A percentile compares a stretch with the other conserved stretches of the same genome.
phyloP scores from a whole-genome alignment of 2,888 invertebrate genomes.

The Matsumyia berberina region DNA sequence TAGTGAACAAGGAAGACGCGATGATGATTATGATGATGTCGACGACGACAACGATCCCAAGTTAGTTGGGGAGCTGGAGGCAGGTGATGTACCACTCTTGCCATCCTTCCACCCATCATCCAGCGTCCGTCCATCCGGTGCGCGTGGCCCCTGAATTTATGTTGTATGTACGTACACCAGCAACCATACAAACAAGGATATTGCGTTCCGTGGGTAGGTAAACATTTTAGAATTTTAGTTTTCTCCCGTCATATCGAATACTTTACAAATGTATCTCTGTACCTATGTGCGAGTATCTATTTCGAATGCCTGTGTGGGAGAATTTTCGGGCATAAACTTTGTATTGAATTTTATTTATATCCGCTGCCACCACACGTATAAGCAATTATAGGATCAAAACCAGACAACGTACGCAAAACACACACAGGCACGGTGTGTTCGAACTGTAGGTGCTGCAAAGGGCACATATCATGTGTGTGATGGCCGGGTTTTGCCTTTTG shows the following conservation, averaged over 20 bases:
- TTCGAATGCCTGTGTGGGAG: slow-evolving; percentile 48
- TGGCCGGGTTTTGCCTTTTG: slow-evolving; percentile 66
- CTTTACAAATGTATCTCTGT: slow-evolving; percentile 52
- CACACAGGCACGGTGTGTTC: slow-evolving; percentile 18
- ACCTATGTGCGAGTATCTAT: slow-evolving; percentile 52
- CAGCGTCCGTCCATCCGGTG: slow-evolving; percentile 24
- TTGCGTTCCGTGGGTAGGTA: slow-evolving; percentile 69
- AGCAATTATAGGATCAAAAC: slow-evolving; percentile 69
- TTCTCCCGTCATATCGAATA: slow-evolving; percentile 66
- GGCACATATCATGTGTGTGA: slow-evolving; percentile 64
- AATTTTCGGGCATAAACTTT: slow-evolving; percentile 69
- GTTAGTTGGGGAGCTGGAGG: slow-evolving; percentile 22
- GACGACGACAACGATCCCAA: slow-evolving; percentile 51
- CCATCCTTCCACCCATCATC: slow-evolving; percentile 19
- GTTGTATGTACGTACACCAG: slow-evolving; percentile 44
- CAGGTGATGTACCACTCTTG: slow-evolving; percentile 38
- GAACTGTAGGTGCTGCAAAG: slow-evolving; percentile 56
- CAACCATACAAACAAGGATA: slow-evolving; percentile 64
- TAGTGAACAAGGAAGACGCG: slow-evolving; percentile 72
- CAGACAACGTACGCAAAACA: slow-evolving; percentile 51
- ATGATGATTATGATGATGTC: slow-evolving; percentile 72
- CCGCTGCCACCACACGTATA: slow-evolving; percentile 59
- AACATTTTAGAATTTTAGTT: slow-evolving; percentile 74
- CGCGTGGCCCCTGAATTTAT: slow-evolving; percentile 70
- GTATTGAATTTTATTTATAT: slow-evolving; percentile 76